Conservation (phyloP, 1,140 invertebrate species). For the Drosophila arawakana region DNA sequence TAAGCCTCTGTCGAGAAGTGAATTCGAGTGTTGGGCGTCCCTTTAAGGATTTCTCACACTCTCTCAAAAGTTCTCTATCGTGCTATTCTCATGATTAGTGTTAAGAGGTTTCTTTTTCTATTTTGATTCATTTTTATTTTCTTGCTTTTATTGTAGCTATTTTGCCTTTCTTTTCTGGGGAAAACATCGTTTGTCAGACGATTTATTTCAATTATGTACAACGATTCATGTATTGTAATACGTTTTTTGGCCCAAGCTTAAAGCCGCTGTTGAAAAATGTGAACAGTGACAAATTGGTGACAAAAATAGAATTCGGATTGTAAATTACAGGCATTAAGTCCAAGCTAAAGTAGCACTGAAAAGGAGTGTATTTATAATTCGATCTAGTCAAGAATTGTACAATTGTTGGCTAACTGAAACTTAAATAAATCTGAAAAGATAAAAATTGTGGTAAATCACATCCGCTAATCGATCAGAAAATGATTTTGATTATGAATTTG, state of each 20-base stretch:
- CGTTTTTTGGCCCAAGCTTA: slow-evolving; percentile 4
- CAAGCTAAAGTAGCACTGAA: not conserved
- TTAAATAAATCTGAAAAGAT: too few relatives aligned
- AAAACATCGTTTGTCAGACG: slow-evolving; percentile 69
- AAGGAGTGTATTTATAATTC: too few relatives aligned
- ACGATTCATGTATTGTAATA: slow-evolving; percentile 39
- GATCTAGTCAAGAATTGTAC: too few relatives aligned
- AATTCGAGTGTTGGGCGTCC: slow-evolving; percentile 14
- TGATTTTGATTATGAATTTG: not conserved
- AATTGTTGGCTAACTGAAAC: too few relatives aligned
- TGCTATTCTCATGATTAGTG: slow-evolving; percentile 63
- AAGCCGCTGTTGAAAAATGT: slow-evolving; percentile 11
- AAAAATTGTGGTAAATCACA: too few relatives aligned
- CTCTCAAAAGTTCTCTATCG: not conserved
- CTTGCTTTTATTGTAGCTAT: slow-evolving; percentile 35
- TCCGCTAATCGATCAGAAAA: not conserved
- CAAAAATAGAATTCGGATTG: not conserved
- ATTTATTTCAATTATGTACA: slow-evolving; percentile 78
- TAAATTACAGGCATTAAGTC: not conserved
- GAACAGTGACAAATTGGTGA: not conserved
- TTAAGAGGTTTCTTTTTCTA: slow-evolving; percentile 50
- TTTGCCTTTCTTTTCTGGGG: slow-evolving; percentile 35
- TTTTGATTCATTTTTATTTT: slow-evolving; percentile 36
- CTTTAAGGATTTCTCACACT: not conserved
- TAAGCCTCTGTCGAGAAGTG: slow-evolving; percentile 16